Evolutionary conservation across 1,140 invertebrate genomes (phyloP).

Genomic region (Sycophila sp.): DNA sequence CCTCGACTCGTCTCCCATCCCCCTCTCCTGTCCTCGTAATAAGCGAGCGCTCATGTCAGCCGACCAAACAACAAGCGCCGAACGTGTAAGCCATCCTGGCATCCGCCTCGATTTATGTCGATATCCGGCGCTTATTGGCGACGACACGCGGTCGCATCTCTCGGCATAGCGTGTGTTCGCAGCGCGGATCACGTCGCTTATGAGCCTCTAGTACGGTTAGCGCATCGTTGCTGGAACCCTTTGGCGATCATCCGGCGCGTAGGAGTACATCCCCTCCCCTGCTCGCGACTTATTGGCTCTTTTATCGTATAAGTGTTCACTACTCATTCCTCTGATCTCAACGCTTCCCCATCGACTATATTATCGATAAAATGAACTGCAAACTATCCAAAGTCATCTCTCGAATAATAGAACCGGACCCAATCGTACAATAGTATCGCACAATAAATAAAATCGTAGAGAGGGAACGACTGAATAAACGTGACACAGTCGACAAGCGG

Average conservation of each 20-base stretch:
- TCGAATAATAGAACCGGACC: no score
- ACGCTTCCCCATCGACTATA: no score
- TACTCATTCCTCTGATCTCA: no score
- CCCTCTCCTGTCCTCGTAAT: conserved; percentile 59
- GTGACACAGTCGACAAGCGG: no score
- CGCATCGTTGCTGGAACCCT: no score
- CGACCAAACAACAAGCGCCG: conserved; percentile 59
- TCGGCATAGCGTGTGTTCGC: background rate
- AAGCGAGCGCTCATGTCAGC: conserved; percentile 60
- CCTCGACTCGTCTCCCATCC: background rate
- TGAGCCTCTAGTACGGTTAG: background rate
- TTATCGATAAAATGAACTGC: no score
- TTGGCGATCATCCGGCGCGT: conserved; percentile 38
- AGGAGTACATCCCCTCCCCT: no score
- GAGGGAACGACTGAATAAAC: no score
- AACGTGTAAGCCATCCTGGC: conserved; percentile 62
- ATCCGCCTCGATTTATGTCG: conserved; percentile 63
- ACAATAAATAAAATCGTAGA: no score
- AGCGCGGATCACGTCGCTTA: background rate
- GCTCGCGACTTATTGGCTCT: no score
- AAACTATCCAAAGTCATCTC: no score
- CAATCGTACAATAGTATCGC: no score
- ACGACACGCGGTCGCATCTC: conserved; percentile 55
- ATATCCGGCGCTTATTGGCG: conserved; percentile 65
- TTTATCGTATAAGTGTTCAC: conserved; percentile 33